Evolutionary conservation across 2,888 invertebrate species (phyloP).

Genomic region (Drosophila meridionalis): DNA sequence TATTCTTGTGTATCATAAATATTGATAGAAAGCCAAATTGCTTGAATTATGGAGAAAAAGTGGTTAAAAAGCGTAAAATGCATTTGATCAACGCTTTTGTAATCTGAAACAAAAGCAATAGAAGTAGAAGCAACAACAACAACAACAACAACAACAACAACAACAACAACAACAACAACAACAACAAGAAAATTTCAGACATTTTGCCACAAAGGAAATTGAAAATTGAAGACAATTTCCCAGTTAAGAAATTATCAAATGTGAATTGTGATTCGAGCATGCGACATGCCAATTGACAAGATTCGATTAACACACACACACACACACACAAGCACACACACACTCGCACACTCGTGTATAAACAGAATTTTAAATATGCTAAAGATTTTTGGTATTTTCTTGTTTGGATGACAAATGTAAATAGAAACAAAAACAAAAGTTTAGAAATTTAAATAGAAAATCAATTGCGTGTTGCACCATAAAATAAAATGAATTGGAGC

Average conservation of each 20-base stretch:
- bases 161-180: no score
- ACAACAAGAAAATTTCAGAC: not conserved
- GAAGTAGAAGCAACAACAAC: no score
- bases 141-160: no score
- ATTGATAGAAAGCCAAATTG: conserved; percentile 4
- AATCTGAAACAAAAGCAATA: not conserved
- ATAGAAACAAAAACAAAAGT: conserved; percentile 33
- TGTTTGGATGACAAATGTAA: conserved; percentile 26
- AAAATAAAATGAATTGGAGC: conserved; percentile 62
- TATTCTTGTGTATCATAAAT: not conserved
- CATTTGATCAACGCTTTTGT: conserved; percentile 4
- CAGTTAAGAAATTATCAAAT: conserved; percentile 13
- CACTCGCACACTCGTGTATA: not conserved
- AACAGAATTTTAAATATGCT: conserved; percentile 23
- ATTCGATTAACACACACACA: conserved; percentile 11
- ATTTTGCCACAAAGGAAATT: conserved; percentile 7
- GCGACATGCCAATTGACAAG: conserved; percentile 6
- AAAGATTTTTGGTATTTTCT: conserved; percentile 34
- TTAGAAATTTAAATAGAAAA: conserved; percentile 50
- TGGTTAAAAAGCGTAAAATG: conserved; percentile 3
- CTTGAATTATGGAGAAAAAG: not conserved
- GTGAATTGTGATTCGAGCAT: not conserved
- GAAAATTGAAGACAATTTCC: conserved; percentile 2
- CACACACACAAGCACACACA: conserved; percentile 1
- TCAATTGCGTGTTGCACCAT: conserved; percentile 51